phyloP scores from a whole-genome alignment of 2,888 invertebrate genomes.

The Volucella bombylans region DNA sequence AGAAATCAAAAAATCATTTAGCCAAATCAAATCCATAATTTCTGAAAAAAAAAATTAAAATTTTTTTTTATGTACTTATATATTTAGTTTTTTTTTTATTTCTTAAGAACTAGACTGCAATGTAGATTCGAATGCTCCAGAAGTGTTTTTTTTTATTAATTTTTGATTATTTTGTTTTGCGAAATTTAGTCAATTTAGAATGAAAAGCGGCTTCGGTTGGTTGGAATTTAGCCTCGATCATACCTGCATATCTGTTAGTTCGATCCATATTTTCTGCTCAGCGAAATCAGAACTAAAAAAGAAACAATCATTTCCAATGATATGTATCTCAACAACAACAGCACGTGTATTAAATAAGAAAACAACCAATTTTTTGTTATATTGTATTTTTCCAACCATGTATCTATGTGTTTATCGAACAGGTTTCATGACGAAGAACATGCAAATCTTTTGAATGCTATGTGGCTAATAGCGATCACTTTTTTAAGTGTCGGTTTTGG shows the following conservation, averaged over 20 bases:
- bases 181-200: neutral
- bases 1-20: conserved; percentile 48
- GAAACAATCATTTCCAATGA: conserved; percentile 48
- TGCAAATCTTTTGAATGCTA: conserved; percentile 98
- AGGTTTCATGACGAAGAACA: conserved; percentile 99
- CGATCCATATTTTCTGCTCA: conserved; percentile 73
- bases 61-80: conserved; percentile 38
- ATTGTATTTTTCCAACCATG: conserved; percentile 68
- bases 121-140: conserved; percentile 40
- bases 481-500: conserved; percentile 99
- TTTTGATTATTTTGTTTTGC: too few species aligned
- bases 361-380: conserved; percentile 42
- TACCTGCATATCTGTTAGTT: conserved; percentile 51
- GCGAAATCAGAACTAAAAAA: conserved; percentile 54
- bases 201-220: conserved; percentile 65
- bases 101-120: conserved; percentile 32
- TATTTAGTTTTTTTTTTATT: conserved; percentile 17
- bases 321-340: conserved; percentile 27
- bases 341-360: conserved; percentile 51
- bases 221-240: conserved; percentile 56
- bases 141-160: neutral
- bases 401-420: conserved; percentile 76
- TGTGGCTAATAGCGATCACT: conserved; percentile 99
- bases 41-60: conserved; percentile 45
- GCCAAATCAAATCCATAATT: conserved; percentile 58